Base-by-base conservation (phyloP, 2,113 vertebrate species). In the Aphyosemion australe region DNA sequence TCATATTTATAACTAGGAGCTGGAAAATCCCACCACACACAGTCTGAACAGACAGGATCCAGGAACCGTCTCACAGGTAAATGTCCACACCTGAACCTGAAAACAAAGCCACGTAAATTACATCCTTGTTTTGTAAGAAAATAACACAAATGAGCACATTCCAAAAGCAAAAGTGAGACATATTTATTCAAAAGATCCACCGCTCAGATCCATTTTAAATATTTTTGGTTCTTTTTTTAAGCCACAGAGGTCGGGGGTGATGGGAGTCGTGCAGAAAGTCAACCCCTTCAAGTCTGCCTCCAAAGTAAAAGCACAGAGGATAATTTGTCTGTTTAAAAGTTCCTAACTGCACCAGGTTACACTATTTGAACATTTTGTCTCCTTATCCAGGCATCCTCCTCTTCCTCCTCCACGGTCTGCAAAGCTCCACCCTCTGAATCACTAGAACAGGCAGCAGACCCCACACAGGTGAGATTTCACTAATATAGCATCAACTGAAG, bases 251-350 rank as follows among this genome's bases (percentile, higher is more conserved):
- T 48, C 39, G 0, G 83, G 76, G 0, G 57, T 90, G 68, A 86
- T 68, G 72, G 83, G 77, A 9, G 69, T 79, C 15, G 83, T 91
- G 66, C 77, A 91, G 43, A 89, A 80, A 56, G 72, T 91, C 43
- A 88, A 86, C 50, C 88, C 88, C 0, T 90, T 91, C 61, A 89
- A 76, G 41, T 80, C 89, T 0, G 31, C 74, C 5, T 43, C 86
- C 14, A 84, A 90, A 84, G 86, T 90, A 72, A 34, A 52, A 56
- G 26, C 37, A 42, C 41, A 26, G 0, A 37, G 6, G 5, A 37
- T 3, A 13, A 32, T 54, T 34, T 32, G 9, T 54, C 9, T 31
- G 8, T 41, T 10, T 20, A 3, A 21, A 21, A 13, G 6, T 20
- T 14, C 2, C 1, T 15, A 18, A 14, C 19, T 32, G 7, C 31